Percentiles rank a stretch among this genome's conserved stretches.
phyloP scores from a whole-genome alignment of 1,140 invertebrate genomes.

The Nylanderia fulva region DNA sequence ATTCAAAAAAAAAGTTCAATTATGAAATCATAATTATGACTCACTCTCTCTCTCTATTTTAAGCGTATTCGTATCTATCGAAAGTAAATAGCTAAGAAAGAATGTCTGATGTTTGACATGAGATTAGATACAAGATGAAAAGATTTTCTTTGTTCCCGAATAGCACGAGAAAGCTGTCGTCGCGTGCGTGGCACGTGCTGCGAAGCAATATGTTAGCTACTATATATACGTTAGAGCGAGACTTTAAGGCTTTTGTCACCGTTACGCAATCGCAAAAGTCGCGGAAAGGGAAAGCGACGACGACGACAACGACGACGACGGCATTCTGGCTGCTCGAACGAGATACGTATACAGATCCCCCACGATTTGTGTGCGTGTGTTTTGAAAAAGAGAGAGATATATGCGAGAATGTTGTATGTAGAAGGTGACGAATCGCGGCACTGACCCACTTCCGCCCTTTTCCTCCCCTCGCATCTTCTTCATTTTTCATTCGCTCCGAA shows the following conservation, averaged over 20 bases:
- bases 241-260: slow-evolving; percentile 52
- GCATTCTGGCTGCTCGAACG: slow-evolving; percentile 61
- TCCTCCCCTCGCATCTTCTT: not conserved
- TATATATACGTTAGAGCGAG: slow-evolving; percentile 30
- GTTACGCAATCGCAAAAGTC: slow-evolving; percentile 71
- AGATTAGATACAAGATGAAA: slow-evolving; percentile 19
- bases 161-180: slow-evolving; percentile 45
- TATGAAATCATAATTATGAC: not conserved
- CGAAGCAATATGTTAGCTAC: slow-evolving; percentile 6
- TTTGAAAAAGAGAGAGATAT: slow-evolving; percentile 27
- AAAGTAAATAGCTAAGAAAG: not conserved
- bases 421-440: slow-evolving; percentile 67
- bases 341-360: not conserved
- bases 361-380: no score
- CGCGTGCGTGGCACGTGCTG: slow-evolving; percentile 65
- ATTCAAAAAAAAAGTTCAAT: not conserved
- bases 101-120: not conserved
- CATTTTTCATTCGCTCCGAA: slow-evolving; percentile 14
- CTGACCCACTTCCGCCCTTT: slow-evolving; percentile 73
- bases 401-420: slow-evolving; percentile 11
- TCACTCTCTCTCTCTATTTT: not conserved
- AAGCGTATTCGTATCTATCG: not conserved
- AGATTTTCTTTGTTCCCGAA: slow-evolving; percentile 27
- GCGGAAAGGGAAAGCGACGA: slow-evolving; percentile 77
- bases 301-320: slow-evolving; percentile 63